Base-by-base conservation (phyloP, 1,140 invertebrate genomes). In the Dryas iulia region DNA sequence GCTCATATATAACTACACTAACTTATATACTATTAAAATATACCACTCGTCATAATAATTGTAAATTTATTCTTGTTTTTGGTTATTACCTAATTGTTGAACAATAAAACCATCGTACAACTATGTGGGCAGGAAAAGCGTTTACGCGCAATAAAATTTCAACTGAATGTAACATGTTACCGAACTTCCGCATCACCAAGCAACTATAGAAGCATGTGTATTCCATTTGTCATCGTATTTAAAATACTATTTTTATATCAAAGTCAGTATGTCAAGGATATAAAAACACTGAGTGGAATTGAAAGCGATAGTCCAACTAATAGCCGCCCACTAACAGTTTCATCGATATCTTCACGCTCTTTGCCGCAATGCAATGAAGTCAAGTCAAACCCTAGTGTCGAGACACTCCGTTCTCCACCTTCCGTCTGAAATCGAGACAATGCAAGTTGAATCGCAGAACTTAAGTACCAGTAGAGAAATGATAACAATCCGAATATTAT, bases 271-370 rank as follows among this genome's bases (percentile, higher is more conserved):
- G 69, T 64, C 63, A 71, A 66, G 64, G 64, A 66, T 62, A 64
- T 67, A 67, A 56, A 64, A 72, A 66, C 60, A 64, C 59, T 64
- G 60, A 61, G 73, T 65, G 71, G 61, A 68, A 61, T 68, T 61
- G 71, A 72, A 56, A 69, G 59, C 57, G 58, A 65, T 74, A 71
- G 60, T 69, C 62, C 35, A 69, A 74, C 73, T 79, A 77, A 77
- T 75, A 70, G 58, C 71, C 68, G 69, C 69, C 63, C 72, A 79
- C 76, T 79, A 81, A 71, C 79, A 81, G 74, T 79, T 75, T 75
- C 72, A 81, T 72, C 65, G 69, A 79, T 72, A 62, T 56, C 71
- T 67, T n/a, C n/a, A n/a, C n/a, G n/a, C n/a, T n/a, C n/a, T n/a
- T n/a, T n/a, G n/a, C n/a, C n/a, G n/a, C n/a, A n/a, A n/a, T n/a